A percentile compares a stretch with the other conserved stretches of the same genome.
These are phyloP conservation scores for Charina bottae DNA, from an alignment of 2,113 vertebrate species.

Conservation along the genomic window DNA sequence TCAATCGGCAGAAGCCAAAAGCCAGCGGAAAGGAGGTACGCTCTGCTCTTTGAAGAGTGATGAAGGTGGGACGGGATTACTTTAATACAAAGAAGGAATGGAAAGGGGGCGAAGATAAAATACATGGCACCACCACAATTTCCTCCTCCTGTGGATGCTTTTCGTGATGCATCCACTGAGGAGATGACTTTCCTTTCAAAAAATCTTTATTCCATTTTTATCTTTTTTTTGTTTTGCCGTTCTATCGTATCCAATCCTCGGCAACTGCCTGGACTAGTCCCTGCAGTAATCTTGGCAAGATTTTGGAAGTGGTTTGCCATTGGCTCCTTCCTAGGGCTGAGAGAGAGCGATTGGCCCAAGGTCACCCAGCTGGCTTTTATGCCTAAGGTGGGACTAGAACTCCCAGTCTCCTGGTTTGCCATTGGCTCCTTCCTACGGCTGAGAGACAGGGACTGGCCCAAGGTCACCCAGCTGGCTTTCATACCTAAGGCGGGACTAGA, in stretches of 20 bases:
- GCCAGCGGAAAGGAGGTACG: rapidly evolving
- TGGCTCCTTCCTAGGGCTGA: neutral
- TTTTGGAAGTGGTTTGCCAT: too few relatives aligned
- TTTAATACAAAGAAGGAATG: neutral
- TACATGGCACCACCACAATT: neutral
- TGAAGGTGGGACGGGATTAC: neutral
- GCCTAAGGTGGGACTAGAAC: too few relatives aligned
- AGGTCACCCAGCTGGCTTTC: too few relatives aligned
- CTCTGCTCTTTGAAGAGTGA: slow-evolving; percentile 7
- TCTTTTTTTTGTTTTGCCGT: too few relatives aligned
- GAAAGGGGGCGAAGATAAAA: neutral
- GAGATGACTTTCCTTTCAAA: neutral
- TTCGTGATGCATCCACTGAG: neutral
- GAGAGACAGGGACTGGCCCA: too few relatives aligned
- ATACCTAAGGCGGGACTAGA: too few relatives aligned
- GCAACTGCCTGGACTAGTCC: too few relatives aligned
- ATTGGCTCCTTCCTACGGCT: neutral
- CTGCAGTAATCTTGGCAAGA: too few relatives aligned
- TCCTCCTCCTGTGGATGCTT: neutral
- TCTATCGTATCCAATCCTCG: too few relatives aligned
- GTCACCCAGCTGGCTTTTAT: too few relatives aligned
- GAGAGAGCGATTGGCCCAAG: too few relatives aligned
- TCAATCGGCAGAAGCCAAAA: neutral
- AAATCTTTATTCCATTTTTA: neutral
- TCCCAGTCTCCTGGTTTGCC: too few relatives aligned